Base-by-base conservation (phyloP, 2,113 vertebrate species). In the Cyprinodon variegatus region DNA sequence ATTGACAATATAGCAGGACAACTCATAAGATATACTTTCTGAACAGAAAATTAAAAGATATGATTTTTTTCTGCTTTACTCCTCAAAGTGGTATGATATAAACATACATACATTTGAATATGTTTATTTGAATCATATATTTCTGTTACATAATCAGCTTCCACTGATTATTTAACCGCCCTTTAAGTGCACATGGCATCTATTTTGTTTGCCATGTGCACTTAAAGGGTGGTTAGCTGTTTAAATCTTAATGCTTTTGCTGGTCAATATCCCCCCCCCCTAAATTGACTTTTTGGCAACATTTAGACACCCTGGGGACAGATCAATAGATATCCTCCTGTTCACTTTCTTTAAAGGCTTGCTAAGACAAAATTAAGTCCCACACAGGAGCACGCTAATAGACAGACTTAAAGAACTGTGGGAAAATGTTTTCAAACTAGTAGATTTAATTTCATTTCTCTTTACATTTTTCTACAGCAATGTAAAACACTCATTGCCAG, bases 191-290 rank as follows among this genome's bases (percentile, higher is more conserved):
- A 36, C n/a, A 10, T 29, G 59, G 63, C 50, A 67, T 38, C 7
- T 61, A 17, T 0, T 48, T 40, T 46, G 14, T 48, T 40, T 46
- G 14, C 0, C 20, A 17, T 38, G 10, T 53, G 10, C 13, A 22
- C 22, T 17, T 61, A 59, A 61, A 60, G 53, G 53, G 41, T 60
- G 2, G 50, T 41, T 60, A 63, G 50, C 20, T 29, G n/a, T 59
- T 74, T 37, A 59, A 36, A 70, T 14, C 37, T 20, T 36, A 37
- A 71, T 71, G 59, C n/a, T 22, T 71, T 45, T 15, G 22, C 48
- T 14, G 39, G 2, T 45, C 62, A 59, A 4, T 57, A 41, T 36
- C 36, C 53, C 12, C 4, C 36, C 53, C 12, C 4, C 41, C 17
- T 5, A 20, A 61, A 36, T 20, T 50, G 13, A 22, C 38, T 29